These are phyloP conservation scores for Tachyglossus aculeatus DNA, from an alignment of 2,797 vertebrate genomes.

Conservation along the genomic window DNA sequence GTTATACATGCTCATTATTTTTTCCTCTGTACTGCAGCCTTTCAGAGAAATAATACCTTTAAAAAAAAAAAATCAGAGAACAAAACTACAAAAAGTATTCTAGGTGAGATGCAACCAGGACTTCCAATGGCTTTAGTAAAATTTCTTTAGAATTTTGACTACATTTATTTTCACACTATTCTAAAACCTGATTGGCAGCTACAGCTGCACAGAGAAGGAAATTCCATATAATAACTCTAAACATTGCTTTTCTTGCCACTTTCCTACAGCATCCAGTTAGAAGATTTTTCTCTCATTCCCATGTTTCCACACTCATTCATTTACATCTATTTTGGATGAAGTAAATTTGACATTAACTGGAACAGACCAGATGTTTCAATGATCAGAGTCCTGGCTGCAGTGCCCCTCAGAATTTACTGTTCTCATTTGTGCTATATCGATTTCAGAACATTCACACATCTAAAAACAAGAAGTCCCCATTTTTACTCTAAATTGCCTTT, in stretches of 20 bases:
- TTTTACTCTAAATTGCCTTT: conserved; percentile 17
- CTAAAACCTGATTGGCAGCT: conserved; percentile 21
- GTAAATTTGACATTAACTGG: conserved; percentile 53
- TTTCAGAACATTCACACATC: conserved; percentile 49
- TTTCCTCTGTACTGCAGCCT: neutral
- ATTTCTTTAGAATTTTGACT: conserved; percentile 14
- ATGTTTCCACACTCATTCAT: conserved; percentile 52
- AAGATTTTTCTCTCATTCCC: conserved; percentile 39
- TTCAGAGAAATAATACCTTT: neutral
- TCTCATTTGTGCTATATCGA: conserved; percentile 38
- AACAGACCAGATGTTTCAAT: conserved; percentile 57
- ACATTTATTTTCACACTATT: conserved; percentile 1
- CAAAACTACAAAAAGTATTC: conserved; percentile 2
- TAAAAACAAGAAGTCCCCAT: neutral
- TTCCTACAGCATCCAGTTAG: conserved; percentile 15
- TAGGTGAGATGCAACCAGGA: neutral
- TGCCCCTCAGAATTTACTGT: conserved; percentile 42
- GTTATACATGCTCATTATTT: neutral
- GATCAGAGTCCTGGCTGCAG: conserved; percentile 28
- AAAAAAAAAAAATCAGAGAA: conserved; percentile 5
- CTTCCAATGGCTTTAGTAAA: conserved; percentile 15
- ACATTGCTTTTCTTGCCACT: conserved; percentile 27
- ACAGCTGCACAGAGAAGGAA: conserved; percentile 33
- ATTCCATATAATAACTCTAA: conserved; percentile 33
- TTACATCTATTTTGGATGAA: conserved; percentile 61